Percentiles rank a stretch among this genome's conserved stretches.
phyloP scores from a whole-genome alignment of 2,797 vertebrate genomes.

The Alosa sapidissima region DNA sequence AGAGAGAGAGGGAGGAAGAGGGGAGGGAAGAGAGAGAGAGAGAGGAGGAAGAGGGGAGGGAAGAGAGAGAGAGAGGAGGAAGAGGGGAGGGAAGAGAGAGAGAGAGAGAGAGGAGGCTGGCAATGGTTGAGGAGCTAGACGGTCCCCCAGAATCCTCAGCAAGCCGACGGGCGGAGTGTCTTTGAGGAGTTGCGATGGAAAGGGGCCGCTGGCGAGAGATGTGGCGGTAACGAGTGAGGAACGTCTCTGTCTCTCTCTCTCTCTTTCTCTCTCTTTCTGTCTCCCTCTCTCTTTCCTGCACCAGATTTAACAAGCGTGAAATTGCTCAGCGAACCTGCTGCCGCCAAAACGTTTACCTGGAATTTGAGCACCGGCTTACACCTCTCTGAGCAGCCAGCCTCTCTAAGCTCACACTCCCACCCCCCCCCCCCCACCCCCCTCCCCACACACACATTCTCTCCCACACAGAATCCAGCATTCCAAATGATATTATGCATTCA shows the following conservation, averaged over 20 bases:
- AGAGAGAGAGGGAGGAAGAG: no score
- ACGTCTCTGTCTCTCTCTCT: neutral
- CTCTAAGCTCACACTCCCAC: neutral
- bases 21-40: conserved; percentile 9
- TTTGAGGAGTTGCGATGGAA: neutral
- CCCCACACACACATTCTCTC: neutral
- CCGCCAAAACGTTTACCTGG: conserved; percentile 70
- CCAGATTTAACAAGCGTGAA: conserved; percentile 74
- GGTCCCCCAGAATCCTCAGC: neutral
- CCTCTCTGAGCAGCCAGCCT: conserved; percentile 42
- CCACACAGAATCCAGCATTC: neutral
- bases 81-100: no score
- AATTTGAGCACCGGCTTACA: conserved; percentile 65
- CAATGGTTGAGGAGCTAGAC: neutral
- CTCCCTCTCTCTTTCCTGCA: conserved; percentile 13
- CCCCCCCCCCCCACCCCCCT: neutral
- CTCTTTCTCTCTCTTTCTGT: neutral
- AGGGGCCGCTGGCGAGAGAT: neutral
- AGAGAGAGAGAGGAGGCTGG: conserved; percentile 26
- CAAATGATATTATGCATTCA: conserved; percentile 3
- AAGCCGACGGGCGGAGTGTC: neutral
- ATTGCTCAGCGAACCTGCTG: conserved; percentile 61
- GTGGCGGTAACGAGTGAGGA: neutral
- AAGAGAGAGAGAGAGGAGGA: no score
- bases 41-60: no score